phyloP scores from a whole-genome alignment of 2,113 vertebrate genomes.

The Sterna hirundo region DNA sequence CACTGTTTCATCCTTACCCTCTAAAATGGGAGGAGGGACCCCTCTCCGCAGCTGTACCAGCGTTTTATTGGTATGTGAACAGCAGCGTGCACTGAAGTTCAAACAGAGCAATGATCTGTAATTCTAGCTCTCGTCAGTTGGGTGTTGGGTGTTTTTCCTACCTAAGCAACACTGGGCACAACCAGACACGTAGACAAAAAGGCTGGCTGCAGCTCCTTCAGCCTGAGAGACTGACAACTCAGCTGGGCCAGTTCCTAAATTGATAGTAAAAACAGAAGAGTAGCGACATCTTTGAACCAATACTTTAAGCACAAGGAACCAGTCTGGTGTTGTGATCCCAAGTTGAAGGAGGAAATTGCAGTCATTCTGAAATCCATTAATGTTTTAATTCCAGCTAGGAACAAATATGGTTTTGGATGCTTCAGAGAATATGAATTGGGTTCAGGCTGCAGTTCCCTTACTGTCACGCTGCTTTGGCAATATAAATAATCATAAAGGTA shows the following conservation, averaged over 20 bases:
- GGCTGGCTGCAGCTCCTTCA: background rate
- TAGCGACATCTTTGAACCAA: background rate
- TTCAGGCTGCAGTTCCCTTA: background rate
- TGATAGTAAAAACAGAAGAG: background rate
- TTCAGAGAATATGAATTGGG: background rate
- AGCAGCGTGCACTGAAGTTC: background rate
- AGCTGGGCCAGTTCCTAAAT: background rate
- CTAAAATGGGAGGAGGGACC: background rate
- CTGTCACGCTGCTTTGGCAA: background rate
- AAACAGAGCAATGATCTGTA: background rate
- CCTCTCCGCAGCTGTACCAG: background rate
- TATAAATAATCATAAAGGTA: background rate
- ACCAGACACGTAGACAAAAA: background rate
- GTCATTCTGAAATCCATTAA: background rate
- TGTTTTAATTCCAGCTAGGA: background rate
- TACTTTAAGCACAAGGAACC: background rate
- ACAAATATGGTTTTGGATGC: background rate
- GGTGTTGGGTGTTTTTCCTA: background rate
- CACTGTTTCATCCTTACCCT: background rate
- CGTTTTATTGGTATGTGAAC: background rate
- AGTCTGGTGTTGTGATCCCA: background rate
- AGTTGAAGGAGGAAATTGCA: background rate
- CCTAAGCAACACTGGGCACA: background rate
- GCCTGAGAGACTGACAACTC: background rate
- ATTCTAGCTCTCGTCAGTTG: background rate